Conservation (phyloP, 2,888 invertebrate species). For the Rhingia campestris region DNA sequence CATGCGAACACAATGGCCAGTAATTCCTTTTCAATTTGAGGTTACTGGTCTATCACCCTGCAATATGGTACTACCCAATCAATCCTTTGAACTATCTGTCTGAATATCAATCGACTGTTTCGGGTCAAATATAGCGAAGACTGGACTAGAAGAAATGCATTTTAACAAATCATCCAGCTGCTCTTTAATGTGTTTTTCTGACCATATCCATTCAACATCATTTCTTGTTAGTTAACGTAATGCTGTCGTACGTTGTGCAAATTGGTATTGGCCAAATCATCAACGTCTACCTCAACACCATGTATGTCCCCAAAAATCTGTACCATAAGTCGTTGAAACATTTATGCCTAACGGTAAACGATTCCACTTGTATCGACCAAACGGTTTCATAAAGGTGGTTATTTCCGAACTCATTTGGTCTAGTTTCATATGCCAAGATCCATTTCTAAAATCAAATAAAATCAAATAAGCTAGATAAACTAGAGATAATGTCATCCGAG, state of each 20-base stretch:
- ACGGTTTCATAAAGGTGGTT: slow-evolving; percentile 62
- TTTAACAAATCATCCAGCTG: background rate
- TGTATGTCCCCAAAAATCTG: slow-evolving; percentile 46
- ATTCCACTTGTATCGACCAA: slow-evolving; percentile 34
- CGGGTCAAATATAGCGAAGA: slow-evolving; percentile 15
- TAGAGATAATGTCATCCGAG: slow-evolving; percentile 68
- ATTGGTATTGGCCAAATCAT: slow-evolving; percentile 4
- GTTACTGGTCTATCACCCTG: slow-evolving; percentile 77
- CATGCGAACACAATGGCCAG: slow-evolving; percentile 77
- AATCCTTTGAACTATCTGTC: slow-evolving; percentile 42
- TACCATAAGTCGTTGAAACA: slow-evolving; percentile 48
- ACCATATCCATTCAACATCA: slow-evolving; percentile 44
- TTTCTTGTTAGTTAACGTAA: slow-evolving; percentile 16
- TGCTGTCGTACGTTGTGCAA: slow-evolving; percentile 27
- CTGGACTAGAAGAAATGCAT: too few species aligned
- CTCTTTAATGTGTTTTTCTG: background rate
- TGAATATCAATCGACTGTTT: background rate
- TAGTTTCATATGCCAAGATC: slow-evolving; percentile 60
- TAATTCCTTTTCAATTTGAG: slow-evolving; percentile 80
- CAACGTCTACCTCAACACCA: slow-evolving; percentile 21
- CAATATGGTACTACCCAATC: slow-evolving; percentile 77
- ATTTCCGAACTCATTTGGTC: slow-evolving; percentile 54
- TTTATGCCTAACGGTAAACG: slow-evolving; percentile 57
- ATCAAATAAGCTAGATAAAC: slow-evolving; percentile 19
- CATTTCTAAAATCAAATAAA: slow-evolving; percentile 47